Conservation (phyloP, 1,140 invertebrate genomes). For the Meloidogyne floridensis region DNA sequence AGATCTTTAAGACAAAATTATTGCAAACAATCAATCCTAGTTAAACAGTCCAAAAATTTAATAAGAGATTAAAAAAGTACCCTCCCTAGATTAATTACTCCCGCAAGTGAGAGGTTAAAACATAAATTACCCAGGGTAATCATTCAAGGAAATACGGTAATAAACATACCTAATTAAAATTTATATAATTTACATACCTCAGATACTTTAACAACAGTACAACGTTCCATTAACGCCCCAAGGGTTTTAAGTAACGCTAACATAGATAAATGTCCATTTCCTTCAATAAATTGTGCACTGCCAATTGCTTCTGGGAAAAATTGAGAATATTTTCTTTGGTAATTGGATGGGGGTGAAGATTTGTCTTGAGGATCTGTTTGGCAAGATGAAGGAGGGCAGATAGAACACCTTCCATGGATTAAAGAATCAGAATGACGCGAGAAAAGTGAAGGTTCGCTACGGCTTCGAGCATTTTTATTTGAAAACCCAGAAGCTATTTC, state of each 20-base stretch:
- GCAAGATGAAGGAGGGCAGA: not conserved
- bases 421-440: not conserved
- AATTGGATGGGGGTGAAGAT: not conserved
- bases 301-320: slow-evolving; percentile 76
- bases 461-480: not conserved
- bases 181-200: slow-evolving; percentile 40
- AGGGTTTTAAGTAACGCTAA: slow-evolving; percentile 80
- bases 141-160: too few species aligned
- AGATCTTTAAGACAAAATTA: too few species aligned
- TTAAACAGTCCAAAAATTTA: too few species aligned
- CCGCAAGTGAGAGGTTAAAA: too few species aligned
- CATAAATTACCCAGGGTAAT: too few species aligned
- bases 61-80: too few species aligned
- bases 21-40: too few species aligned
- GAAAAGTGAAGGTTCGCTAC: not conserved
- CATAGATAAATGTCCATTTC: slow-evolving; percentile 88
- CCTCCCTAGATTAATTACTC: too few species aligned
- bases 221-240: slow-evolving; percentile 44
- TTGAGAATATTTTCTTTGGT: slow-evolving; percentile 6
- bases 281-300: slow-evolving; percentile 86
- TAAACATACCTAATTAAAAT: too few species aligned
- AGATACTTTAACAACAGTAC: slow-evolving; percentile 49
- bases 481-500: not conserved
- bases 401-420: not conserved
- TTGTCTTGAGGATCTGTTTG: not conserved